phyloP scores from a whole-genome alignment of 2,113 vertebrate genomes.

The Caloenas nicobarica region DNA sequence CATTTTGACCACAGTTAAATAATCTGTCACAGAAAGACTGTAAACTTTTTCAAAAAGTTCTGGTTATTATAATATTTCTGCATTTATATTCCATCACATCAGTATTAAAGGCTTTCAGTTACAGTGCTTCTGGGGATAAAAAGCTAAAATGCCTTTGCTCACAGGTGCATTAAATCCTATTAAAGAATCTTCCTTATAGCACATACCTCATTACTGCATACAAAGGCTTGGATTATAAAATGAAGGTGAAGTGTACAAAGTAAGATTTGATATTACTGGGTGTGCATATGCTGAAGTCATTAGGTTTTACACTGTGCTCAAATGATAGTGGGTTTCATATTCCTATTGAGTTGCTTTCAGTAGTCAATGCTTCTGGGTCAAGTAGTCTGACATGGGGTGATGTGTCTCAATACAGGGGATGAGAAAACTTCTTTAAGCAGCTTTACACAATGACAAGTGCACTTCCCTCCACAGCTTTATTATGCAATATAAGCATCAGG shows the following conservation, averaged over 20 bases:
- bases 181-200: slow-evolving; percentile 87
- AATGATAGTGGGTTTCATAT: slow-evolving; percentile 80
- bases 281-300: slow-evolving; percentile 85
- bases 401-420: slow-evolving; percentile 79
- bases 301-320: slow-evolving; percentile 77
- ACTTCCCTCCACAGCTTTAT: slow-evolving; percentile 77
- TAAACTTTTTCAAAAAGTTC: slow-evolving; percentile 81
- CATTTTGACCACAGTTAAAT: slow-evolving; percentile 79
- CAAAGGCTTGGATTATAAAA: slow-evolving; percentile 85
- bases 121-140: slow-evolving; percentile 85
- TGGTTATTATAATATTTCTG: slow-evolving; percentile 85
- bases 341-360: slow-evolving; percentile 76
- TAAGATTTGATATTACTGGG: slow-evolving; percentile 80
- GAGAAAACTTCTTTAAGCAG: slow-evolving; percentile 81
- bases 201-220: slow-evolving; percentile 86
- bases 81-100: slow-evolving; percentile 85
- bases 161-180: slow-evolving; percentile 89
- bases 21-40: slow-evolving; percentile 80
- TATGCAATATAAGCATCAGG: slow-evolving; percentile 81
- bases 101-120: slow-evolving; percentile 85
- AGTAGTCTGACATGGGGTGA: slow-evolving; percentile 79
- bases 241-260: slow-evolving; percentile 85
- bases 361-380: slow-evolving; percentile 81
- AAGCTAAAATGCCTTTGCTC: slow-evolving; percentile 85
- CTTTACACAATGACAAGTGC: slow-evolving; percentile 77